Base-by-base conservation (phyloP, 1,140 invertebrate genomes). In the Lanistes nyassanus region DNA sequence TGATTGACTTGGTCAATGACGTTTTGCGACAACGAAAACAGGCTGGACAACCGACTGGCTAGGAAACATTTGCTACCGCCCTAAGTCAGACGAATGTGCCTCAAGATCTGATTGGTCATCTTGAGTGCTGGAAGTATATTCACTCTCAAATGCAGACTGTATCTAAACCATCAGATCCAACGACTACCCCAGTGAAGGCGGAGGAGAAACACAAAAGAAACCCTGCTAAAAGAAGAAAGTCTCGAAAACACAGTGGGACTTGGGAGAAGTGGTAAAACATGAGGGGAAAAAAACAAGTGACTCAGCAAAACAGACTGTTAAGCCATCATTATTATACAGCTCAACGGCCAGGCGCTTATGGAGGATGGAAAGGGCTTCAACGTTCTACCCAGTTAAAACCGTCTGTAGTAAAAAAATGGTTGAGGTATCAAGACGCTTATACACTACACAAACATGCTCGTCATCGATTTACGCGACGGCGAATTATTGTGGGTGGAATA, bases 401-500 rank as follows among this genome's bases (percentile, higher is more conserved):
- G 2, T 21, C 62, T 29, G 21, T 31, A 5, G 31, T 66, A 4
- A 74, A 75, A 65, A 23, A 76, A 31, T 80, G 76, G 76, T 47
- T 80, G 42, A 60, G 16, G 26, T 36, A 56, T 31, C 79, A 80
- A 58, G 68, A 75, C 19, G 37, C 79, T 23, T 76, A 80, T 53
- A 74, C 64, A 3, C 42, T 78, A 21, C 79, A 80, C 62, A 78
- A 74, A 74, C 74, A 66, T 4, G 47, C 64, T 7, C 42, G 76
- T 60, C 21, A 47, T 64, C 51, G n/a, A 55, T 80, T 78, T 68
- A 7, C 42, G 39, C 51, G 76, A 0, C 23, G 70, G 29, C 56
- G 67, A 13, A 58, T 70, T 23, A 60, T 78, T 13, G 79, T 80
- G 11, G 56, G 36, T 11, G 79, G 79, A 42, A 81, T 87, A 5